These are phyloP conservation scores for Gasteruption jaculator DNA, from an alignment of 2,888 invertebrate genomes.

Conservation along the genomic window DNA sequence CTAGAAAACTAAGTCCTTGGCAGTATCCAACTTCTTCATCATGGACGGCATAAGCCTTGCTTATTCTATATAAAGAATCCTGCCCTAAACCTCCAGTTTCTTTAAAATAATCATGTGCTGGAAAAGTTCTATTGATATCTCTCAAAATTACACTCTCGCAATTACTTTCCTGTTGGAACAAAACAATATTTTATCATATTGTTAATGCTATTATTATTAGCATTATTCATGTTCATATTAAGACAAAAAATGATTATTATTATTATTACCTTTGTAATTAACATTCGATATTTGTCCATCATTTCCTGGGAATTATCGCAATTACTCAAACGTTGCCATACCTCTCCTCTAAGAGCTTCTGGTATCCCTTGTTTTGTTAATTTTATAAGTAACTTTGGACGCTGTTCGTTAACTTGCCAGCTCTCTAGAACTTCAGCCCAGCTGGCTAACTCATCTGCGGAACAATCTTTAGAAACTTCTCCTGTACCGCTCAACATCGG, in stretches of 20 bases:
- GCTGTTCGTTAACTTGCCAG: slow-evolving; percentile 62
- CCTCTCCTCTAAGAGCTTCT: slow-evolving; percentile 92
- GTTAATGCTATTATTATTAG: neutral
- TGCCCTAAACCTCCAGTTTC: slow-evolving; percentile 94
- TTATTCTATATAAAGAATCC: slow-evolving; percentile 91
- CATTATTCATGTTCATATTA: slow-evolving; percentile 6
- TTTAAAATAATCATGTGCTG: slow-evolving; percentile 97
- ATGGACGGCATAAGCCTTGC: slow-evolving; percentile 95
- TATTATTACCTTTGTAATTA: slow-evolving; percentile 90
- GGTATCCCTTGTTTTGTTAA: slow-evolving; percentile 87
- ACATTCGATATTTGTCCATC: slow-evolving; percentile 86
- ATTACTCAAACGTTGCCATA: slow-evolving; percentile 93
- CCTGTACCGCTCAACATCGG: slow-evolving; percentile 97
- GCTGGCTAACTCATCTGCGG: slow-evolving; percentile 84
- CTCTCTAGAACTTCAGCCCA: slow-evolving; percentile 87
- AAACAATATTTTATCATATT: neutral
- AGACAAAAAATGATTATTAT: no score
- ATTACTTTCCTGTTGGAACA: slow-evolving; percentile 71
- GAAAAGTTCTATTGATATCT: slow-evolving; percentile 97
- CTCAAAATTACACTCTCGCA: slow-evolving; percentile 93
- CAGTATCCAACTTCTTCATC: slow-evolving; percentile 98
- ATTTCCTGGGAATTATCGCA: slow-evolving; percentile 79
- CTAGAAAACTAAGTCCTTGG: slow-evolving; percentile 96
- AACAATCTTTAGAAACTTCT: slow-evolving; percentile 93
- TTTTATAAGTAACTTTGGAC: slow-evolving; percentile 80